Conservation (phyloP, 2,888 invertebrate species). For the Mesodorylaimus sp. region DNA sequence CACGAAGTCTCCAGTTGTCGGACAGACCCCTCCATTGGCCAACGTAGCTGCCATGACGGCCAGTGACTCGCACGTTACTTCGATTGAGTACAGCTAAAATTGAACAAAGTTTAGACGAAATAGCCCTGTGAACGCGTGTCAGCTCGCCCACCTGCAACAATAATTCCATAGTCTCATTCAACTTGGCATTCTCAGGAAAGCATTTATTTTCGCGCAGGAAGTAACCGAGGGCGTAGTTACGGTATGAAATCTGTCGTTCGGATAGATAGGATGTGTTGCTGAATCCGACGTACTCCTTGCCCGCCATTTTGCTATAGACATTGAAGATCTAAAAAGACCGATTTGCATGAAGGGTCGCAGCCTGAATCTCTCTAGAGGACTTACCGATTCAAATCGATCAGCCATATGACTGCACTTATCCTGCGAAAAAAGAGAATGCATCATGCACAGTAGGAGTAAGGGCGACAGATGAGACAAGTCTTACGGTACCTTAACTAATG, state of each 20-base stretch:
- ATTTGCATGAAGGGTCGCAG: neutral
- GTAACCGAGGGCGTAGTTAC: constrained; percentile 90
- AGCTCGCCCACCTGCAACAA: constrained; percentile 61
- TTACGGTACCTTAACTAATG: constrained; percentile 40
- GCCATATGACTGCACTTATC: constrained; percentile 15
- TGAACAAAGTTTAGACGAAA: neutral
- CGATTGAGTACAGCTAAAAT: constrained; percentile 74
- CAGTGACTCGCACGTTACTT: constrained; percentile 73
- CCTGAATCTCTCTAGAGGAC: constrained; percentile 1
- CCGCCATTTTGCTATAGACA: constrained; percentile 45
- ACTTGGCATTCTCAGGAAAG: constrained; percentile 72
- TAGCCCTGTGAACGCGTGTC: neutral
- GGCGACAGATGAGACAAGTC: neutral
- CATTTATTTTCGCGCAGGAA: constrained; percentile 93
- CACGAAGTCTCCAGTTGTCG: constrained; percentile 64
- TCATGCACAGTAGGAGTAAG: too few species aligned
- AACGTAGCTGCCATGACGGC: constrained; percentile 84
- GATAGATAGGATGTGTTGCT: constrained; percentile 78
- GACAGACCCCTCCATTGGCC: constrained; percentile 90
- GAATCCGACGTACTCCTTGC: constrained; percentile 65
- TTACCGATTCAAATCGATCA: constrained; percentile 34
- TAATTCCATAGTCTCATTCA: constrained; percentile 85
- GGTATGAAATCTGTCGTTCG: constrained; percentile 83
- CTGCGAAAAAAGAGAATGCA: neutral
- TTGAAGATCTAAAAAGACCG: constrained; percentile 38